A percentile compares a stretch with the other conserved stretches of the same genome.
Conservation (phyloP, 2,797 vertebrate genomes). For the Masticophis lateralis region DNA sequence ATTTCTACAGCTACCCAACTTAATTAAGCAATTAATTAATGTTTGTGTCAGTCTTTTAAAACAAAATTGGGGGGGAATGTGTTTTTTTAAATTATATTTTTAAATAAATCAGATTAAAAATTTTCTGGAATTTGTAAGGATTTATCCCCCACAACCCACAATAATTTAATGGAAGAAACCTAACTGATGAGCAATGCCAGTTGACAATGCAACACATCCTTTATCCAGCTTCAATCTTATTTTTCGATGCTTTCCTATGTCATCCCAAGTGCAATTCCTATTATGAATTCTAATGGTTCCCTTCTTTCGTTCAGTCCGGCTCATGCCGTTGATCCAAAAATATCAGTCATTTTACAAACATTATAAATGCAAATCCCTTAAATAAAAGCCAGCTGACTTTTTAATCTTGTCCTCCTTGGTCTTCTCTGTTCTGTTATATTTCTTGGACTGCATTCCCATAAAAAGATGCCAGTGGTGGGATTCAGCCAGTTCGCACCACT, state of each 20-base stretch:
- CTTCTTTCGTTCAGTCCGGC: slow-evolving; percentile 2
- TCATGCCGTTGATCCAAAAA: slow-evolving; percentile 39
- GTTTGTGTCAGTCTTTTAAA: neutral
- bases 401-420: neutral
- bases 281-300: slow-evolving; percentile 19
- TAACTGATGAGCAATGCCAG: neutral
- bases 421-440: neutral
- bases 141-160: neutral
- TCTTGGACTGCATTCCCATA: neutral
- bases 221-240: slow-evolving; percentile 29
- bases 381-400: neutral
- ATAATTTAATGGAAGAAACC: neutral
- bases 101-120: neutral
- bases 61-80: neutral
- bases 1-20: neutral
- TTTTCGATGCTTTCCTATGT: slow-evolving; percentile 46
- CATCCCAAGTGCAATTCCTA: slow-evolving; percentile 46
- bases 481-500: no score
- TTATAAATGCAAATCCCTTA: slow-evolving; percentile 24
- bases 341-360: slow-evolving; percentile 1
- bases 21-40: neutral
- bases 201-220: neutral
- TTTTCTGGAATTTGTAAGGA: neutral
- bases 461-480: neutral
- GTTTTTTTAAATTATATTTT: neutral